Evolutionary conservation across 1,140 invertebrate species (phyloP), one percentile per base, ranked within the genome.

Genomic region (Drosophila equinoxialis): DNA sequence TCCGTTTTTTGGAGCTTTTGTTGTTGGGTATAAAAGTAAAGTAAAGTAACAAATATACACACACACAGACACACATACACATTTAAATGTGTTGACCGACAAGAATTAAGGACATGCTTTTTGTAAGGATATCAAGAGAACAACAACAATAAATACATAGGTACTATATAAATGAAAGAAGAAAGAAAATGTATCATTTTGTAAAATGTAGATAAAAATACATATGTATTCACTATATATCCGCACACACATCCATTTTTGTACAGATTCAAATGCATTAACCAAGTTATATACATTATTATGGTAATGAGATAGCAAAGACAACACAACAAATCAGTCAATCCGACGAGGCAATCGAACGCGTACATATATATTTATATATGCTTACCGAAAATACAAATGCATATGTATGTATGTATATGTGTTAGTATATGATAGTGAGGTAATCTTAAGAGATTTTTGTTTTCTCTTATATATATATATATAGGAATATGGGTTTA

Each of bases 401-500:
- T 23, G 20, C 20, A 23, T 39, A 13, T 39, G 6, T 13, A 13
- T 37, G 6, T 7, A 42, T 61, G 17, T 17, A 42, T 61, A 42
- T 39, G 13, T 48, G 14, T 57, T 57, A 73, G 66, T 57, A 39
- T 39, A 30, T 30, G 48, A 35, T 64, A 30, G 51, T 37, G 23
- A 26, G 23, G 13, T 48, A 23, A 20, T 33, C 37, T 33, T 39
- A 41, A 37, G 35, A 42, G 45, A 64, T 35, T 64, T 68, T 35
- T 7, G 35, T 61, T 45, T 60, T 58, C 23, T 39, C 14, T 11
- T 42, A 6, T 8, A 57, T 8, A 6, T 17, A 57, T 8, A 37
- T 66, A 51, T 59, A 66, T 66, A 17, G 17, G 55, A 39, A 39
- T 23, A 51, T 51, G 45, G 45, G 45, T 58, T 58, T 58, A 54